phyloP scores from a whole-genome alignment of 2,797 vertebrate genomes.

The Iguana delicatissima region DNA sequence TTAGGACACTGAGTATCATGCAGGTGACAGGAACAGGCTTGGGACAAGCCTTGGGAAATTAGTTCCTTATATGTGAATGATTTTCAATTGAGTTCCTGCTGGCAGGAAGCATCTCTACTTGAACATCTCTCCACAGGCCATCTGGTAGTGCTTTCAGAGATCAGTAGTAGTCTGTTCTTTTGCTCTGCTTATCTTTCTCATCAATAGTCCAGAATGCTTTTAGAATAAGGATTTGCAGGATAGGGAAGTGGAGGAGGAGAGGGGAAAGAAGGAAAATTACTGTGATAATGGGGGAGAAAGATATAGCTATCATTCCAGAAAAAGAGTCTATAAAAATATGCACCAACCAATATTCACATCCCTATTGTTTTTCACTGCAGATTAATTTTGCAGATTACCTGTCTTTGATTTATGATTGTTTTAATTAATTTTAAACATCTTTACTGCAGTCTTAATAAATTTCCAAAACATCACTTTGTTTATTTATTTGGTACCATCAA shows the following conservation, averaged over 20 bases:
- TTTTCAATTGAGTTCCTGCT: constrained; percentile 13
- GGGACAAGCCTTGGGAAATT: constrained; percentile 5
- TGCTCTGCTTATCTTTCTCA: constrained; percentile 7
- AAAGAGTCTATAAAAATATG: too few relatives aligned
- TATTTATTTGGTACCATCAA: too few relatives aligned
- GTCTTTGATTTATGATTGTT: too few relatives aligned
- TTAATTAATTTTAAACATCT: not conserved
- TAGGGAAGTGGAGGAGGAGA: not conserved
- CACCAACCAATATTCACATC: too few relatives aligned
- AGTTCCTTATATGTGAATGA: constrained; percentile 25
- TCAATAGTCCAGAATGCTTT: constrained; percentile 37
- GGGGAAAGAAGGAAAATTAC: not conserved
- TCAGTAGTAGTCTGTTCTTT: constrained; percentile 25
- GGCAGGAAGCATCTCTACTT: constrained; percentile 9
- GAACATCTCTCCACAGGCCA: not conserved
- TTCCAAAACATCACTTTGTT: not conserved
- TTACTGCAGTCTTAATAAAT: not conserved
- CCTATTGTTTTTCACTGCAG: not conserved
- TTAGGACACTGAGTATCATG: not conserved
- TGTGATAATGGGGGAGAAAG: too few relatives aligned
- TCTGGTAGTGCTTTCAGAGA: constrained; percentile 37
- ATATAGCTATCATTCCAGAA: not conserved
- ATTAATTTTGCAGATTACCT: not conserved
- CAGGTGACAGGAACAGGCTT: not conserved
- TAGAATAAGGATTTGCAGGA: constrained; percentile 6